Evolutionary conservation across 2,113 vertebrate species (phyloP).

Genomic region (Phyllostomus discolor): DNA sequence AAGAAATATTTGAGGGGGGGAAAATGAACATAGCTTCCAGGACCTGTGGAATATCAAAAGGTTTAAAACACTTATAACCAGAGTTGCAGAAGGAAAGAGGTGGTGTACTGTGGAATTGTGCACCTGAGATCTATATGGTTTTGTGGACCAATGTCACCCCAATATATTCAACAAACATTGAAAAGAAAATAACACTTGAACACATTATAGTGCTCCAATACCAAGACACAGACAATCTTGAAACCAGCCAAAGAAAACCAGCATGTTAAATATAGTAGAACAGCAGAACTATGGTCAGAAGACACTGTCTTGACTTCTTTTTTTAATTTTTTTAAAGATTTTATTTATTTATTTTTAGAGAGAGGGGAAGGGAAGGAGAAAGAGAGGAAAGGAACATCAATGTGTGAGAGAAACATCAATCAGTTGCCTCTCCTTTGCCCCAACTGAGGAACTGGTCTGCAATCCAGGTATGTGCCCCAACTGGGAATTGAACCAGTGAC

Average conservation of each 20-base stretch:
- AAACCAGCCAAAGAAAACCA: not conserved
- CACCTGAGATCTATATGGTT: not conserved
- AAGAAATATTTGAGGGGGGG: not conserved
- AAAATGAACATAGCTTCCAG: not conserved
- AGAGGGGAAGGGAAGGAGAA: too few species aligned
- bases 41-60: not conserved
- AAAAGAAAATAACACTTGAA: not conserved
- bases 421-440: too few species aligned
- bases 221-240: not conserved
- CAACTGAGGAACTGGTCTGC: too few species aligned
- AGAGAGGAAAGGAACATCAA: too few species aligned
- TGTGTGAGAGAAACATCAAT: too few species aligned
- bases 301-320: not conserved
- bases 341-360: too few species aligned
- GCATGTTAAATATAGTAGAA: not conserved
- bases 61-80: not conserved
- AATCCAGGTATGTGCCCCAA: too few species aligned
- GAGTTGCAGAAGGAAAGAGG: not conserved
- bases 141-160: not conserved
- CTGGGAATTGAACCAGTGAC: too few species aligned
- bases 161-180: not conserved
- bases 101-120: not conserved
- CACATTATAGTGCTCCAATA: too few species aligned
- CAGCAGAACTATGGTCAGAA: not conserved
- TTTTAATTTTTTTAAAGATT: too few species aligned